Percentiles rank a stretch among this genome's conserved stretches.
Evolutionary conservation across 2,888 invertebrate species (phyloP).

Genomic region (Andrena praecox): DNA sequence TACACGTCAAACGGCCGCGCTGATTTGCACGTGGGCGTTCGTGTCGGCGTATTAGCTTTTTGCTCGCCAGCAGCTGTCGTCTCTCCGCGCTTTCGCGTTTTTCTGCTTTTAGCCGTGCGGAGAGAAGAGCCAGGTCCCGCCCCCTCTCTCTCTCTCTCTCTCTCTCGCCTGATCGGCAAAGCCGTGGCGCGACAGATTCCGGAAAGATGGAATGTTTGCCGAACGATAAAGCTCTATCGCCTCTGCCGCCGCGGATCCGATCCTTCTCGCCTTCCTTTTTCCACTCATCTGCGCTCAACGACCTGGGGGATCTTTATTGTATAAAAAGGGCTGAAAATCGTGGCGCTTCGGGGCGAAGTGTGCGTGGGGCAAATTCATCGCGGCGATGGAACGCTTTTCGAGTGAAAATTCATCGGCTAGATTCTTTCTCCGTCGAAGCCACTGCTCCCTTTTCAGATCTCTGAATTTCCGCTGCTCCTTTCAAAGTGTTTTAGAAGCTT

Average conservation of each 20-base stretch:
- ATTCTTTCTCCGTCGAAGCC: too few relatives aligned
- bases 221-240: conserved; percentile 39
- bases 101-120: conserved; percentile 38
- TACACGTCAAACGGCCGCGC: conserved; percentile 71
- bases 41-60: conserved; percentile 67
- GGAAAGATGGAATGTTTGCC: conserved; percentile 32
- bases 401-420: too few relatives aligned
- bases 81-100: conserved; percentile 26
- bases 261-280: neutral
- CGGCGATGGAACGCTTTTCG: too few relatives aligned
- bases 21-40: conserved; percentile 70
- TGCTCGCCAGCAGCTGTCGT: conserved; percentile 32
- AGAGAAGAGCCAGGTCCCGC: too few relatives aligned
- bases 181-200: conserved; percentile 33
- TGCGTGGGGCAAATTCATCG: too few relatives aligned
- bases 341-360: too few relatives aligned
- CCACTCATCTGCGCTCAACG: neutral
- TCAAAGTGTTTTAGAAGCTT: too few relatives aligned
- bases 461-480: too few relatives aligned
- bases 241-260: conserved; percentile 14
- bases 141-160: too few relatives aligned
- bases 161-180: neutral
- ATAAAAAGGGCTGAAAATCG: too few relatives aligned
- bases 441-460: too few relatives aligned
- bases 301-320: too few relatives aligned